These are phyloP conservation scores for Dendrolimus pini DNA, from an alignment of 2,888 invertebrate genomes.

Conservation along the genomic window DNA sequence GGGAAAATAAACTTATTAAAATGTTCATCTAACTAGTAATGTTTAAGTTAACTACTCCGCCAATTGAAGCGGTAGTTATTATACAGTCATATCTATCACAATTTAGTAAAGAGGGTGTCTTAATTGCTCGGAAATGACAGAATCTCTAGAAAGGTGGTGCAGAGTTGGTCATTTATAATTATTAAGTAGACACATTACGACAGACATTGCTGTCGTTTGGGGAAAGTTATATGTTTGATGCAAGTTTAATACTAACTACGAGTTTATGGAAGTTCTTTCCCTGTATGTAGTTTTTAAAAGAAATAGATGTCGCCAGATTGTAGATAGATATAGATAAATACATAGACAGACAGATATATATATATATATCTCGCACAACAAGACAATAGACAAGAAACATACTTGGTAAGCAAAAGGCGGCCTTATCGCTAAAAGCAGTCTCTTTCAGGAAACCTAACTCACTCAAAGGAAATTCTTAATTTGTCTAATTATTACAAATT, in stretches of 20 bases:
- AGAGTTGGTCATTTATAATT: conserved; percentile 50
- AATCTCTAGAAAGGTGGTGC: conserved; percentile 33
- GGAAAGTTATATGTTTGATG: conserved; percentile 46
- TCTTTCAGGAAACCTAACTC: too few species aligned
- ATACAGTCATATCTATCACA: conserved; percentile 37
- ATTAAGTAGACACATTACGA: conserved; percentile 56
- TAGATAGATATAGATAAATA: too few species aligned
- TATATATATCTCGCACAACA: too few species aligned
- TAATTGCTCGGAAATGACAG: conserved; percentile 60
- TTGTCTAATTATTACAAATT: too few species aligned
- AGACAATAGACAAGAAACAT: too few species aligned
- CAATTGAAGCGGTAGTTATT: background rate
- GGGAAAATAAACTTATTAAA: background rate
- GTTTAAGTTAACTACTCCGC: background rate
- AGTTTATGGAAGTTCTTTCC: background rate
- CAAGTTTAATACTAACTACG: background rate
- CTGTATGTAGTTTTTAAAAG: too few species aligned
- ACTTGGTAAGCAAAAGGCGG: too few species aligned
- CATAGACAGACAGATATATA: too few species aligned
- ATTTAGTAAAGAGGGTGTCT: conserved; percentile 45
- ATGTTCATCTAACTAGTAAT: background rate
- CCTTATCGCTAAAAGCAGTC: too few species aligned
- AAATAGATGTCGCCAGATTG: too few species aligned
- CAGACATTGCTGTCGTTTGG: conserved; percentile 45
- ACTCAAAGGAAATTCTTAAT: too few species aligned